These are phyloP conservation scores for Pseudomyrmex gracilis DNA, from an alignment of 1,140 invertebrate species.

Conservation along the genomic window DNA sequence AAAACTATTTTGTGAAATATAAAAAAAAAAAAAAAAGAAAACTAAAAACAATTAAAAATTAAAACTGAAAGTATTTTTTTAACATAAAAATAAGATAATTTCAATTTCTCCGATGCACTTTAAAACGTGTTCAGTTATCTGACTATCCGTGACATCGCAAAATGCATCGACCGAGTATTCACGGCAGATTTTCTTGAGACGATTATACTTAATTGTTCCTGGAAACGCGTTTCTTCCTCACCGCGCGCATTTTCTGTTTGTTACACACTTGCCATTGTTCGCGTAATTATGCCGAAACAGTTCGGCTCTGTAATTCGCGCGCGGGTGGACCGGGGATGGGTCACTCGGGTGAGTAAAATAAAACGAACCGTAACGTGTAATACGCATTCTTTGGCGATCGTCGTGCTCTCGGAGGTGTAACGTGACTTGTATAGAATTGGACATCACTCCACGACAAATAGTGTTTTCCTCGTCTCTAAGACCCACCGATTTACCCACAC, in stretches of 20 bases:
- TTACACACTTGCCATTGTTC: constrained; percentile 25
- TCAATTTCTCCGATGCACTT: not conserved
- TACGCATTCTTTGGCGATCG: constrained; percentile 63
- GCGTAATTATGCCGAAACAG: constrained; percentile 42
- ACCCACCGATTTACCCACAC: constrained; percentile 77
- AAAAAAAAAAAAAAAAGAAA: no score
- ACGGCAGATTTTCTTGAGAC: not conserved
- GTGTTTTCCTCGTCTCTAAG: constrained; percentile 72
- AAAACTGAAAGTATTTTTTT: not conserved
- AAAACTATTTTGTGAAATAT: constrained; percentile 11
- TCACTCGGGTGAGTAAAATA: constrained; percentile 9
- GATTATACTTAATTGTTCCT: constrained; percentile 30
- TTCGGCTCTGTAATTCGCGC: constrained; percentile 36
- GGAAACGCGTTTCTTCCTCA: not conserved
- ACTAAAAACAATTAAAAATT: no score
- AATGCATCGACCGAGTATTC: not conserved
- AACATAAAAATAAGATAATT: not conserved
- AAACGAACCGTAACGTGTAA: constrained; percentile 61
- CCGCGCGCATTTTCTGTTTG: not conserved
- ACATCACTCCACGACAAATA: constrained; percentile 76
- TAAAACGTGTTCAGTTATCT: not conserved
- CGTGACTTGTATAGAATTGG: constrained; percentile 69
- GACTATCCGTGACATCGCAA: not conserved
- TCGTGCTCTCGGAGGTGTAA: constrained; percentile 62
- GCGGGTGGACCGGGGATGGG: not conserved